phyloP scores from a whole-genome alignment of 2,888 invertebrate species.

The Drosophila suboccidentalis region DNA sequence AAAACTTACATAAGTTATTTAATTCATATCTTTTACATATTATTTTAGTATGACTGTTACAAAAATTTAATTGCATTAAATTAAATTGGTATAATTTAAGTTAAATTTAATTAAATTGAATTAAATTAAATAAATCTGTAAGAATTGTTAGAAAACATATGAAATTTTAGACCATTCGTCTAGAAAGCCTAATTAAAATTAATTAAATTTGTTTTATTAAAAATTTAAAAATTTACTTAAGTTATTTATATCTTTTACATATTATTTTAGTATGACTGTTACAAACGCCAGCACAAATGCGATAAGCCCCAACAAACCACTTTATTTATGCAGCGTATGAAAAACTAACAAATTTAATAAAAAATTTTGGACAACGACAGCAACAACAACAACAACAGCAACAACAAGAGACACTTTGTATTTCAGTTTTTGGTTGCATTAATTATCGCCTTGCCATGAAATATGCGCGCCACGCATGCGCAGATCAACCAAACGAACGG shows the following conservation, averaged over 20 bases:
- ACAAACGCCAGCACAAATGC: background rate
- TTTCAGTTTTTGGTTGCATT: conserved; percentile 75
- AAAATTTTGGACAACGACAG: conserved; percentile 58
- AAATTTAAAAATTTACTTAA: too few species aligned
- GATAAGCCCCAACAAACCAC: conserved; percentile 8
- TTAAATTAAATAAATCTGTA: too few species aligned
- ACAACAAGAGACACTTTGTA: conserved; percentile 62
- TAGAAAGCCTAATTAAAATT: too few species aligned
- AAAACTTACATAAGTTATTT: too few species aligned
- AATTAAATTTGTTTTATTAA: too few species aligned
- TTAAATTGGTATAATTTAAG: too few species aligned
- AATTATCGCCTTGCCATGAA: conserved; percentile 81
- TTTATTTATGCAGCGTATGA: conserved; percentile 37
- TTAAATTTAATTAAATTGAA: too few species aligned
- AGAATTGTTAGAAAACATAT: too few species aligned
- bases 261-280: background rate
- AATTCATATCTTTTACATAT: too few species aligned
- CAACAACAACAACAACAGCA: conserved; percentile 32
- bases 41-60: background rate
- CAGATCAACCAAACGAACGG: conserved; percentile 42
- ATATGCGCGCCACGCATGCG: conserved; percentile 77
- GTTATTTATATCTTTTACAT: too few species aligned
- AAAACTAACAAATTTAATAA: conserved; percentile 72
- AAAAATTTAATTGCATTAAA: too few species aligned
- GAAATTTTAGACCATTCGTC: too few species aligned